These are phyloP conservation scores for Seriola rivoliana DNA, from an alignment of 2,113 vertebrate species.

Conservation along the genomic window DNA sequence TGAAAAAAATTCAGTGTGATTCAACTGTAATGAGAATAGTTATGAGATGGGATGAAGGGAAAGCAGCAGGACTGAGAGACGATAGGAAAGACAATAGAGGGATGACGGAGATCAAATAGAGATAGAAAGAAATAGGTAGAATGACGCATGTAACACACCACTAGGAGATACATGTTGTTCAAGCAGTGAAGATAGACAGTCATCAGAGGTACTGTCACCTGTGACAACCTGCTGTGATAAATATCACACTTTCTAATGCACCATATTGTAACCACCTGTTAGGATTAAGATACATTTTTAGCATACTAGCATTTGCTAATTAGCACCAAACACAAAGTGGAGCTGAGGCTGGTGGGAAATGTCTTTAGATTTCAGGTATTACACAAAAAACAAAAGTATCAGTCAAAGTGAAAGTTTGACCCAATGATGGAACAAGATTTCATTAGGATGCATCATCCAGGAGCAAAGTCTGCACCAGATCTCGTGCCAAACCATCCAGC, in stretches of 20 bases:
- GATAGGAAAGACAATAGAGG: not conserved
- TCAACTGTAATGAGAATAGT: constrained; percentile 34
- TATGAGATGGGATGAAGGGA: constrained; percentile 10
- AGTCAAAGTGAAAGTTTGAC: not conserved
- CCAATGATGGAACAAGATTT: not conserved
- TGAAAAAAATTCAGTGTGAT: constrained; percentile 20
- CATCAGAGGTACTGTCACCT: not conserved
- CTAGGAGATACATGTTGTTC: not conserved
- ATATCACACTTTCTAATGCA: not conserved
- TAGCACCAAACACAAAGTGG: not conserved
- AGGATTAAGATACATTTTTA: not conserved
- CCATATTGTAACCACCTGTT: not conserved
- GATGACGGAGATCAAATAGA: not conserved
- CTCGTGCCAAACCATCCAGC: not conserved
- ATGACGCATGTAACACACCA: not conserved
- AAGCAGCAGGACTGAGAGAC: not conserved
- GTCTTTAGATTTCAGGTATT: not conserved
- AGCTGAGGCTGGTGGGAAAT: not conserved
- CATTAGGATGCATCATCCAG: not conserved
- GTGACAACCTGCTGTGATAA: not conserved
- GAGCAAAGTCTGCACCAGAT: not conserved
- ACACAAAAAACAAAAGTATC: not conserved
- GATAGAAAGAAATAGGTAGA: not conserved
- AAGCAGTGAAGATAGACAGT: not conserved
- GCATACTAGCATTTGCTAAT: not conserved